Evolutionary conservation across 1,140 invertebrate genomes (phyloP), one percentile per base, ranked within the genome.

Genomic region (Drosophila teissieri): DNA sequence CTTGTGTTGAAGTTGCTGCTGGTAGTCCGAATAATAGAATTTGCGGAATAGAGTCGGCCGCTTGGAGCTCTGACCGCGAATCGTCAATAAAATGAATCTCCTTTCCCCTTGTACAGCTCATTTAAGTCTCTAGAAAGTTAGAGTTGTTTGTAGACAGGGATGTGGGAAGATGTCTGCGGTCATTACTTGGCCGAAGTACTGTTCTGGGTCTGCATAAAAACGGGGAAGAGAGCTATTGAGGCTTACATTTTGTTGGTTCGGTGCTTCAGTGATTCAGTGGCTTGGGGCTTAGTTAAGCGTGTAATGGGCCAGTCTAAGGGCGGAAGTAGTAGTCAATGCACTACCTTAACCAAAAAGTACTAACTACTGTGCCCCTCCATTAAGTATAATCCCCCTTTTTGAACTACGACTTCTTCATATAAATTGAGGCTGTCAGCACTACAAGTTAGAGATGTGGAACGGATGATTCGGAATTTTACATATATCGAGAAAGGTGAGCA

Each of bases 231-330:
- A 34, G 36, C 27, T 34, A 8, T 14, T 46, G 39, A 15, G 39
- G 34, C 24, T 36, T n/a, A 40, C 44, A 45, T 64, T 63, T 88
- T 82, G 81, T 85, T 86, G 81, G 78, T 88, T 82, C 78, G 73
- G 52, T 82, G 45, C 19, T 45, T 44, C 40, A 2, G 14, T 19
- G 73, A 63, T 46, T 44, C 42, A 3, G n/a, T 19, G 73, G 73
- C 42, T 68, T 46, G 75, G 60, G 53, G 67, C 57, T 89, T 82
- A 83, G 84, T 89, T 89, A 83, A 89, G 84, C 83, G 83, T 88
- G 72, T 88, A 88, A 88, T 89, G 49, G 81, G 55, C 68, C 61
- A 36, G 17, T n/a, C 54, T 27, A 51, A 45, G 46, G 77, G 70
- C 83, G 82, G 83, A 88, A 88, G 75, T 62, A 46, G 46, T 37